phyloP scores from a whole-genome alignment of 1,140 invertebrate species.

The Parapsyche elsis region DNA sequence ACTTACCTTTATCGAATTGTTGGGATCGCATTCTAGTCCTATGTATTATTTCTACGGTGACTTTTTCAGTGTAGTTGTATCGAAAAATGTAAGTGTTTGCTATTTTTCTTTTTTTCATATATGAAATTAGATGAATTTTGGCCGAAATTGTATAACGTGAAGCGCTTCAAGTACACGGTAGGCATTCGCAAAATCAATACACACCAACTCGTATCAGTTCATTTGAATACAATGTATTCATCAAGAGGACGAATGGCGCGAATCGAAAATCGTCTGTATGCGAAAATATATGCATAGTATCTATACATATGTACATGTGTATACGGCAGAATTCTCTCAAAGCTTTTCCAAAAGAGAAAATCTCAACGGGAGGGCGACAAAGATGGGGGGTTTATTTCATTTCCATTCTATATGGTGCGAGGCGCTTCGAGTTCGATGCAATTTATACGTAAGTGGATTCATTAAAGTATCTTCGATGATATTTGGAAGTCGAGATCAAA shows the following conservation, averaged over 20 bases:
- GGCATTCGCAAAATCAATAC: too few relatives aligned
- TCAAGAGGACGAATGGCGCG: background rate
- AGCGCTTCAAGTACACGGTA: too few relatives aligned
- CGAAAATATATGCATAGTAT: background rate
- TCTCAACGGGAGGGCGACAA: background rate
- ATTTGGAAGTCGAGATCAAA: conserved; percentile 24
- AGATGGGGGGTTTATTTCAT: background rate
- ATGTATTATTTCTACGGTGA: too few relatives aligned
- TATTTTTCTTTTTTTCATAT: too few relatives aligned
- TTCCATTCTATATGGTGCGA: background rate
- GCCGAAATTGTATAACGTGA: too few relatives aligned
- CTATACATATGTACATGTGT: too few relatives aligned
- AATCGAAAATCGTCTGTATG: background rate
- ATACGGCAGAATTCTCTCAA: background rate
- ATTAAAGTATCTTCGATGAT: conserved; percentile 28
- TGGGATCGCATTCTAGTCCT: too few relatives aligned
- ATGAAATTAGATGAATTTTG: too few relatives aligned
- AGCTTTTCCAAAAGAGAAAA: background rate
- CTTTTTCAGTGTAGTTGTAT: too few relatives aligned
- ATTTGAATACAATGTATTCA: conserved; percentile 2
- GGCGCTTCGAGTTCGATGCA: background rate
- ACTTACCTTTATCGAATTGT: too few relatives aligned
- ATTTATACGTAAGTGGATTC: conserved; percentile 45
- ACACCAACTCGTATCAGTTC: too few relatives aligned
- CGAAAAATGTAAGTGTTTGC: too few relatives aligned